Conservation (phyloP, 2,797 vertebrate genomes). For the Benthosema pterotum region DNA sequence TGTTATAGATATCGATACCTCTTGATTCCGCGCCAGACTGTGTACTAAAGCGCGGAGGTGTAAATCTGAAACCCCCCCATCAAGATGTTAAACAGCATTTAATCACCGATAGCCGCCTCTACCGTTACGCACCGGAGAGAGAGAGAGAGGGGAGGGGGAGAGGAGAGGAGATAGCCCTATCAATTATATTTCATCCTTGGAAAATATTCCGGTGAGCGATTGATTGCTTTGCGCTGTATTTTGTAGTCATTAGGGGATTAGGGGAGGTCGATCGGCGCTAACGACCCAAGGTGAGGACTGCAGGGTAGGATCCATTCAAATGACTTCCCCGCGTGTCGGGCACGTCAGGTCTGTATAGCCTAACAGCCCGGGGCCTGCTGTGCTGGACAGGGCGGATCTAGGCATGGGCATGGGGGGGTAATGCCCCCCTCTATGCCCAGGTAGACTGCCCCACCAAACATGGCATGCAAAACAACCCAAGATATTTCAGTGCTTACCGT, state of each 20-base stretch:
- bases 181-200: slow-evolving; percentile 69
- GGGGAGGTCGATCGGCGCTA: slow-evolving; percentile 70
- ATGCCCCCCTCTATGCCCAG: too few species aligned
- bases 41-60: slow-evolving; percentile 16
- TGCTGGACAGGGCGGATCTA: too few species aligned
- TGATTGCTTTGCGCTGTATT: slow-evolving; percentile 71
- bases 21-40: too few species aligned
- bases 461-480: too few species aligned
- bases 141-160: too few species aligned
- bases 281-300: slow-evolving; percentile 70
- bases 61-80: slow-evolving; percentile 42
- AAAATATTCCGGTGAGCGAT: slow-evolving; percentile 69
- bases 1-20: not conserved
- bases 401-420: too few species aligned
- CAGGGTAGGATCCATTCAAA: slow-evolving; percentile 56
- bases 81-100: slow-evolving; percentile 68
- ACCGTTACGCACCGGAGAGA: slow-evolving; percentile 47
- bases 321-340: slow-evolving; percentile 27
- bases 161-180: slow-evolving; percentile 70
- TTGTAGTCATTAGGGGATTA: slow-evolving; percentile 67
- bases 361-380: too few species aligned
- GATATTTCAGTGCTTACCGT: too few species aligned
- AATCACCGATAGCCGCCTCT: slow-evolving; percentile 66
- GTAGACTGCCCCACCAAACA: too few species aligned
- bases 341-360: too few species aligned